These are phyloP conservation scores for Cranoglanis bouderius DNA, from an alignment of 2,113 vertebrate genomes.

Conservation along the genomic window DNA sequence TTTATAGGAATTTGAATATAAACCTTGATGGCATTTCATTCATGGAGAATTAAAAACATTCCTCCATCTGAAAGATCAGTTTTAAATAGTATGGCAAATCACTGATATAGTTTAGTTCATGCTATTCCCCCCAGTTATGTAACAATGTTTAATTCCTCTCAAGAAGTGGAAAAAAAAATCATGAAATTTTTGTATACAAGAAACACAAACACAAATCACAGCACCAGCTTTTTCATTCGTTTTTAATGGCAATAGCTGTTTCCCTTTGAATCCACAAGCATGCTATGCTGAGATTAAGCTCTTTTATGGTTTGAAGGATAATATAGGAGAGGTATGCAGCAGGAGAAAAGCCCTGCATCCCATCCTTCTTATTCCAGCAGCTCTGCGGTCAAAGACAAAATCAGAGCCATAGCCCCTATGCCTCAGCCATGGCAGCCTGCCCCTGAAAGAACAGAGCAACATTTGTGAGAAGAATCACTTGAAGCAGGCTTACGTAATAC, in stretches of 20 bases:
- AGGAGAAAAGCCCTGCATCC: constrained; percentile 34
- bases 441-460: constrained; percentile 59
- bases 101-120: neutral
- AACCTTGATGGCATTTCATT: constrained; percentile 17
- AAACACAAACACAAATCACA: constrained; percentile 19
- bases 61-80: neutral
- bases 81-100: neutral
- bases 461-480: constrained; percentile 56
- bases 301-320: constrained; percentile 37
- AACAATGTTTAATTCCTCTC: constrained; percentile 7
- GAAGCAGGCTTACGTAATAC: constrained; percentile 62
- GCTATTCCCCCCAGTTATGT: neutral
- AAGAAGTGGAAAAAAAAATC: constrained; percentile 17
- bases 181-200: neutral
- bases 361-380: constrained; percentile 57
- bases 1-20: neutral
- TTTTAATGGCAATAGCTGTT: constrained; percentile 36
- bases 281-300: neutral
- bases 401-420: constrained; percentile 30
- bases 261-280: constrained; percentile 31
- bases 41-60: neutral
- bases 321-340: constrained; percentile 55
- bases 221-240: constrained; percentile 6
- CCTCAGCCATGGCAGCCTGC: constrained; percentile 46
- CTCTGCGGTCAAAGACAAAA: constrained; percentile 55